A percentile compares a stretch with the other conserved stretches of the same genome.
Conservation (phyloP, 2,888 invertebrate species). For the Pyrochroa serraticornis region DNA sequence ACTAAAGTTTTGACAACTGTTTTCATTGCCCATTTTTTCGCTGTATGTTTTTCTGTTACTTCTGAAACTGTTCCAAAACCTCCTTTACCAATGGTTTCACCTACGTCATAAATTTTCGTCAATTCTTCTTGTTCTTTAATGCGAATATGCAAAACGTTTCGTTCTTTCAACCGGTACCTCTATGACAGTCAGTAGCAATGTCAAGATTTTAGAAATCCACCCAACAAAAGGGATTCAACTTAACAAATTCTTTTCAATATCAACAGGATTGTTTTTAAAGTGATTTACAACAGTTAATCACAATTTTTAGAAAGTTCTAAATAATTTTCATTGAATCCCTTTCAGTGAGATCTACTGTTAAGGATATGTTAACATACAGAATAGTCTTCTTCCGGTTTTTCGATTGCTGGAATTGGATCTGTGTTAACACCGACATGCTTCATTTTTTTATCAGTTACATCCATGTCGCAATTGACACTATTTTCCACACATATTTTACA, state of each 20-base stretch:
- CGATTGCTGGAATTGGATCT: conserved; percentile 13
- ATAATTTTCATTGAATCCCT: too few species aligned
- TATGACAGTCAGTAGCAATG: neutral
- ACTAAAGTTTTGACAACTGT: conserved; percentile 55
- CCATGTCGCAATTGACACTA: neutral
- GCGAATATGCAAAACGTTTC: conserved; percentile 52
- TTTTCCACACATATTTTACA: too few species aligned
- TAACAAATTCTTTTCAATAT: too few species aligned
- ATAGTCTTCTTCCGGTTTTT: neutral
- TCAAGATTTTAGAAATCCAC: too few species aligned
- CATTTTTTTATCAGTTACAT: conserved; percentile 9
- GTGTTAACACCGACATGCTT: conserved; percentile 20
- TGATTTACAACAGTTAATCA: too few species aligned
- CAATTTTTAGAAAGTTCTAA: too few species aligned
- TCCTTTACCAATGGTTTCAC: conserved; percentile 56
- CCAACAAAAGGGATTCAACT: too few species aligned
- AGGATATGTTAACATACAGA: too few species aligned
- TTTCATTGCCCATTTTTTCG: conserved; percentile 56
- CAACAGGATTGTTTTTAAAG: too few species aligned
- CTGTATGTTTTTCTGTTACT: conserved; percentile 51
- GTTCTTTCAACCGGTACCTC: conserved; percentile 34
- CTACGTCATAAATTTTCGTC: conserved; percentile 51
- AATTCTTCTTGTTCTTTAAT: conserved; percentile 50
- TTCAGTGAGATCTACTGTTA: too few species aligned
- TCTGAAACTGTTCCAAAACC: conserved; percentile 56